Base-by-base conservation (phyloP, 2,797 vertebrate genomes). In the Diceros bicornis region DNA sequence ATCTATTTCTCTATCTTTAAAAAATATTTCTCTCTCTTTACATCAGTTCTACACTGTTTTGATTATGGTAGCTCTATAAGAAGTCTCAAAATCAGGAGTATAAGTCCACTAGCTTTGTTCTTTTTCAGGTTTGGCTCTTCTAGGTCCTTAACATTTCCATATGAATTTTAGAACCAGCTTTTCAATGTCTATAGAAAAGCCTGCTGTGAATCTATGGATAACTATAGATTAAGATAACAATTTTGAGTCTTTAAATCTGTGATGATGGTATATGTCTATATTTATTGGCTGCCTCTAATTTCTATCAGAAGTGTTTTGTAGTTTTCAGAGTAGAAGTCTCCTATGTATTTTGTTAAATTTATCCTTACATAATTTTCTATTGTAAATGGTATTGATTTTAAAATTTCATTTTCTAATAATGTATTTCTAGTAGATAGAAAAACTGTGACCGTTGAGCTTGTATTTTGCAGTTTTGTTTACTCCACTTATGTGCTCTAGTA, bases 351-450 rank as follows among this genome's bases (percentile, higher is more conserved):
- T 94, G 34, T 84, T 84, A 93, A 79, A 90, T 72, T 66, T 90
- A 20, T 72, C 32, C 37, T 72, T 79, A 74, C 27, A 3, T 59
- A 85, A 52, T 62, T 84, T 66, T 71, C 77, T 79, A 17, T 85
- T 72, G 14, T 85, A 74, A 75, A 75, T 32, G 44, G 1, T 50
- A 37, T 47, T 86, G 72, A 52, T 87, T 94, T 74, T 27, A 81
- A 66, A 86, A 64, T 81, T 89, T 74, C 32, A 83, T 57, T 88
- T 74, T 82, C 23, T 3, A 37, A 47, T 86, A n/a, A 74, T 37
- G 62, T 88, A 81, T 68, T 88, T 96, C 50, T 74, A 62, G 50
- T 34, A 95, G 50, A 32, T 12, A 82, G 27, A 75, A 75, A 95
- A 95, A 25, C 32, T 20, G 20, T 29, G 47, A 37, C 20, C 29